Conservation (phyloP, 37 sponge, comb jelly and placozoan genomes). For the Halichondria panicea region DNA sequence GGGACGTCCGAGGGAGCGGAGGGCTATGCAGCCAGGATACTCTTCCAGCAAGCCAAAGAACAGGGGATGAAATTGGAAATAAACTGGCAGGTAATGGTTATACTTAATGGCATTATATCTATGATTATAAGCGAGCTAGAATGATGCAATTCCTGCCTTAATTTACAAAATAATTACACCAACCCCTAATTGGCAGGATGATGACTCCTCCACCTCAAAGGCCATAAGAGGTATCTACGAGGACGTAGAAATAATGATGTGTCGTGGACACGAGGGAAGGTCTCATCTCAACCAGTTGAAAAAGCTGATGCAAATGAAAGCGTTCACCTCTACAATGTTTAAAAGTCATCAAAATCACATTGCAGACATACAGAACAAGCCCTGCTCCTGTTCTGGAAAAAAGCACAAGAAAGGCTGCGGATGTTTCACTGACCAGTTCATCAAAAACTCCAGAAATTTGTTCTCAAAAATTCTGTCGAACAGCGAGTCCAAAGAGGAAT, state of each 20-base stretch:
- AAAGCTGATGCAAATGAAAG: slow-evolving; percentile 9
- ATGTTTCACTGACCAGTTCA: slow-evolving; percentile 27
- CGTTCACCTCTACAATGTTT: not conserved
- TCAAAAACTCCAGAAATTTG: slow-evolving; percentile 6
- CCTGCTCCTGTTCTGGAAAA: slow-evolving; percentile 25
- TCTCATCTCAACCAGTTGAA: slow-evolving; percentile 20
- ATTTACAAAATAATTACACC: too few species aligned
- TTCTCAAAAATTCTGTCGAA: slow-evolving; percentile 1
- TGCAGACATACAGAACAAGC: slow-evolving; percentile 7
- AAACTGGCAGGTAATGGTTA: slow-evolving; percentile 43
- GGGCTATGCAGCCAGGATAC: slow-evolving; percentile 20
- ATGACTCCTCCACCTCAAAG: not conserved
- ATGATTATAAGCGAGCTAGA: too few species aligned
- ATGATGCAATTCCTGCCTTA: too few species aligned
- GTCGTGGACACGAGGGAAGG: slow-evolving; percentile 42
- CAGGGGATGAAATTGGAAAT: slow-evolving; percentile 24
- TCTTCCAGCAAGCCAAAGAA: slow-evolving; percentile 33
- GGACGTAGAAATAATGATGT: slow-evolving; percentile 19
- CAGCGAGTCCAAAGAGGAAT: not conserved
- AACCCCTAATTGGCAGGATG: too few species aligned
- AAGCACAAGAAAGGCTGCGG: slow-evolving; percentile 40
- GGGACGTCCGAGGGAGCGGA: slow-evolving; percentile 45
- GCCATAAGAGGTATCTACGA: not conserved
- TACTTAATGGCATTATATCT: too few species aligned
- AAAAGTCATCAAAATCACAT: slow-evolving; percentile 1